Base-by-base conservation (phyloP, 2,113 vertebrate species). In the Sceloporus tristichus region DNA sequence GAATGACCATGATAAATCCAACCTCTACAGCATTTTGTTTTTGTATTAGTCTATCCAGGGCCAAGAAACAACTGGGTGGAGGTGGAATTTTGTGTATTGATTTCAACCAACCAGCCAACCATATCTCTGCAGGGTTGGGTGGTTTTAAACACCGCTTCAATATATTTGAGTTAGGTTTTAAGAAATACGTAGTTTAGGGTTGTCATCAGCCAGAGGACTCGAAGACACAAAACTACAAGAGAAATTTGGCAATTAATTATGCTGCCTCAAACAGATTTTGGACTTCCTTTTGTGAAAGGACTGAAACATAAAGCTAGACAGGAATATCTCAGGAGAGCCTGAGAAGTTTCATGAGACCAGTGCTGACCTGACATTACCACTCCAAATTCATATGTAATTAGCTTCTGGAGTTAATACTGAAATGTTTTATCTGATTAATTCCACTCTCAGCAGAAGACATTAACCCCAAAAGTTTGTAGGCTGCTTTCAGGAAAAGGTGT, bases 371-470 rank as follows among this genome's bases (percentile, higher is more conserved):
- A 73, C 16, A 62, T 70, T 16, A 54, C 3, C 9, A 71, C 25
- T 79, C 59, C 59, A 62, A 70, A 19, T 3, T 73, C 48, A 3
- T 53, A 53, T 66, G 27, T n/a, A 82, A 70, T 54, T 78, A 11
- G 56, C 87, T 77, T 54, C 80, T 70, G 75, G 48, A 42, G 85
- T 1, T 70, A 84, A 85, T 1, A 2, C 6, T 88, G 78, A 82
- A 89, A 85, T 89, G 34, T 85, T 85, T 87, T 91, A 79, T 88
- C 71, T 11, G n/a, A 34, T 4, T 21, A 5, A 18, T 62, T 90
- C 89, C 75, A 81, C 27, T 56, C 79, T 29, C 0, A 25, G 59
- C 80, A 86, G 0, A 83, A 62, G 87, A 76, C 59, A 21, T 38
- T 38, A 25, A 34, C 25, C 92, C 89, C 59, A 73, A 79, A 14